A percentile compares a stretch with the other conserved stretches of the same genome.
Conservation (phyloP, 2,888 invertebrate species). For the Eupithecia pulchellata region DNA sequence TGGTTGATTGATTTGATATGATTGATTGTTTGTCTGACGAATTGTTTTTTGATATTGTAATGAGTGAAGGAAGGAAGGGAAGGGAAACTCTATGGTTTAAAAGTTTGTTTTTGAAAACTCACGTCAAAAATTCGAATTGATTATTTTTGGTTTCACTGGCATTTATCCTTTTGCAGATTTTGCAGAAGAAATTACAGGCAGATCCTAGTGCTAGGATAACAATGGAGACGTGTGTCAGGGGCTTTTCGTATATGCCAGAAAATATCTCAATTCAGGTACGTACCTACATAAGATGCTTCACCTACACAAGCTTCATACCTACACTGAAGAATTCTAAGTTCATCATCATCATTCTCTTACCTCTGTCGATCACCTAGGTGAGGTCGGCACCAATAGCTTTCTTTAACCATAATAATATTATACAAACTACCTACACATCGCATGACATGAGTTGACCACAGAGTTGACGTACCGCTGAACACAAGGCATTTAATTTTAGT, state of each 20-base stretch:
- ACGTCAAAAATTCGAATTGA: constrained; percentile 9
- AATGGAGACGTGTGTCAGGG: constrained; percentile 68
- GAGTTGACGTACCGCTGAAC: too few relatives aligned
- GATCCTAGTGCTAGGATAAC: neutral
- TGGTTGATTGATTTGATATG: too few relatives aligned
- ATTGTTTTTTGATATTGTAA: too few relatives aligned
- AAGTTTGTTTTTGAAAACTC: too few relatives aligned
- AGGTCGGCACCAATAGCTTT: neutral
- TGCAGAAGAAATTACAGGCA: neutral
- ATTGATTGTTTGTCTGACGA: too few relatives aligned
- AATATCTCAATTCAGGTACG: constrained; percentile 26
- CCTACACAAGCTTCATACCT: neutral
- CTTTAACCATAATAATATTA: too few relatives aligned
- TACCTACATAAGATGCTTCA: too few relatives aligned
- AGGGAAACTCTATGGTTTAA: too few relatives aligned
- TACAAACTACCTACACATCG: too few relatives aligned
- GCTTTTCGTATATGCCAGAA: constrained; percentile 73
- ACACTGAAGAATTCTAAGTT: neutral
- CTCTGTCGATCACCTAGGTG: neutral
- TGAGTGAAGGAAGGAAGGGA: too few relatives aligned
- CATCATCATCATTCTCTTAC: neutral
- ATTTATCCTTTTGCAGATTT: neutral
- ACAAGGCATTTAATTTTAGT: too few relatives aligned
- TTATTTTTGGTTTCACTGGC: neutral
- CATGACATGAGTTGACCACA: too few relatives aligned